Evolutionary conservation across 2,797 vertebrate species (phyloP).

Genomic region (Nyctibius grandis): DNA sequence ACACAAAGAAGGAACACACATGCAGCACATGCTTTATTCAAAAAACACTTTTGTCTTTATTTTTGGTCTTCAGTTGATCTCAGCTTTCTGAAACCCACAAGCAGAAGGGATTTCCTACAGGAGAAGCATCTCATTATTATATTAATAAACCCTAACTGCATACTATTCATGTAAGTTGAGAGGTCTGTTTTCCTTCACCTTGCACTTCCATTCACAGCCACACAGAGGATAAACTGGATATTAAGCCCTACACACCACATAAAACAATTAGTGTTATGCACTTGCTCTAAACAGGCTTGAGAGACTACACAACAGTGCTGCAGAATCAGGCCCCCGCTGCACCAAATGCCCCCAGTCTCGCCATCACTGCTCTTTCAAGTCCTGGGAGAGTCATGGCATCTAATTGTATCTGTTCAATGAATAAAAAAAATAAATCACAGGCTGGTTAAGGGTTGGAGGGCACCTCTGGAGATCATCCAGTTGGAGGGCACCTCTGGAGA

Average conservation of each 20-base stretch:
- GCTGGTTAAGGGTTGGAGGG: no score
- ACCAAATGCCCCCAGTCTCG: background rate
- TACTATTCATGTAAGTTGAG: background rate
- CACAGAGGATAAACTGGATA: background rate
- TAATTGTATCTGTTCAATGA: background rate
- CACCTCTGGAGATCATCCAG: no score
- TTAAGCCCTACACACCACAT: background rate
- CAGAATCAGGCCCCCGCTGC: background rate
- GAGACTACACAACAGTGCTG: background rate
- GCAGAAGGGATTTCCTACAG: background rate
- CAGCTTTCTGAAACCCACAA: background rate
- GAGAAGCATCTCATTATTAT: background rate
- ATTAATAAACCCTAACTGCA: background rate
- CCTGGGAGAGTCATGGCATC: background rate
- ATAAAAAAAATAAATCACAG: no score
- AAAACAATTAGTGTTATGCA: background rate
- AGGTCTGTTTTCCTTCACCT: background rate
- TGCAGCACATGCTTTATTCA: background rate
- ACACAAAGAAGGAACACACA: background rate
- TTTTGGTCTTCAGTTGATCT: background rate
- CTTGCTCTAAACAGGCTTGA: background rate
- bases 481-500: no score
- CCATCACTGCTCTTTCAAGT: background rate
- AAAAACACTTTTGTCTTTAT: background rate
- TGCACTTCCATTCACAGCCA: background rate